Percentiles rank a stretch among this genome's conserved stretches.
Evolutionary conservation across 92 coral and sea anemone species (phyloP).

Genomic region (Umimayanthus chanpuru): DNA sequence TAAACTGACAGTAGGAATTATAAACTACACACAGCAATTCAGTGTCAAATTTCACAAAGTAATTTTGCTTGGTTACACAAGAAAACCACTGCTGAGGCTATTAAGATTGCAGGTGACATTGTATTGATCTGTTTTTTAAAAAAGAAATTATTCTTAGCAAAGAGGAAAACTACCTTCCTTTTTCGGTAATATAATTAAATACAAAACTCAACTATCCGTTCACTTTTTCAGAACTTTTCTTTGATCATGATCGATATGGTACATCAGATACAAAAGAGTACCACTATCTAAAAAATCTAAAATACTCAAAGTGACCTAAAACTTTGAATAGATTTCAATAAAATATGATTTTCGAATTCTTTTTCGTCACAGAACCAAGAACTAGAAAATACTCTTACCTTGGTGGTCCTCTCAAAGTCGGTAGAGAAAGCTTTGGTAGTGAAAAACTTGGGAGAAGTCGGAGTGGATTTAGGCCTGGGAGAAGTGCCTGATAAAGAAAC

Average conservation of each 20-base stretch:
- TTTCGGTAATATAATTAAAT: no score
- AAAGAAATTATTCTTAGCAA: no score
- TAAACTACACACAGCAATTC: background rate
- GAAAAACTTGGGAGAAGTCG: slow-evolving; percentile 24
- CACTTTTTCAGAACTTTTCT: no score
- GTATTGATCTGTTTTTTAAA: background rate
- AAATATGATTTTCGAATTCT: no score
- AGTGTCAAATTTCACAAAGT: no score
- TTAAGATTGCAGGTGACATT: no score
- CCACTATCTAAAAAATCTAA: background rate
- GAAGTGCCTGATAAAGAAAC: background rate
- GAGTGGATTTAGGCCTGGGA: slow-evolving; percentile 12
- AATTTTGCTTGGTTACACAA: background rate
- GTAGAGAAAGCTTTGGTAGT: background rate
- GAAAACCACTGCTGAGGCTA: background rate
- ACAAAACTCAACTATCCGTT: background rate
- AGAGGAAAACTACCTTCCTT: background rate
- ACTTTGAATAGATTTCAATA: background rate
- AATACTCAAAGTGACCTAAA: background rate
- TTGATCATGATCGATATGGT: background rate
- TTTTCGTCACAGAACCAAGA: background rate
- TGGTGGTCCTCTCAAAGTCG: slow-evolving; percentile 2
- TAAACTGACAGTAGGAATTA: background rate
- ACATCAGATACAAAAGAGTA: background rate
- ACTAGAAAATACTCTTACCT: background rate